Base-by-base conservation (phyloP, 2,113 vertebrate genomes). In the Calyptommatus sinebrachiatus region DNA sequence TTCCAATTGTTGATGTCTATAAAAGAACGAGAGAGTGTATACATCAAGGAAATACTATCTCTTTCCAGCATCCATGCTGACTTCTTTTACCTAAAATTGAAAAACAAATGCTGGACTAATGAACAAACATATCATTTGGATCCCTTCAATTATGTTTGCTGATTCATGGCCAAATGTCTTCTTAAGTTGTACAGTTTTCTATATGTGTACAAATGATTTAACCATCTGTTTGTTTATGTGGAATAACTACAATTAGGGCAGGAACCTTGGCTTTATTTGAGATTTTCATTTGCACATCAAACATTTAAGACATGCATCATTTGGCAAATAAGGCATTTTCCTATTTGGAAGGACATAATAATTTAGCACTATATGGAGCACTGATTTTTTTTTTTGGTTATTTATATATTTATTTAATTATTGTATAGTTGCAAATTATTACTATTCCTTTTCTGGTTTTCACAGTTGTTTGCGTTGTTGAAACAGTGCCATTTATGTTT, bases 281-380 rank as follows among this genome's bases (percentile, higher is more conserved):
- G 57, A 62, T 24, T 77, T 14, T 62, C 57, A 0, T 14, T 79
- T 65, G 50, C 16, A 79, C 76, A 0, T 0, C 1, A 69, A 69
- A 73, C 26, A 53, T 84, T 5, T 66, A 50, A 9, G 18, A 57
- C 31, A 9, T 0, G 77, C 57, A 63, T 3, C 0, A 0, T 80
- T 84, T 77, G 8, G 28, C 80, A 85, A 21, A 71, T 21, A 61
- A 53, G 71, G 16, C 14, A 35, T 26, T 68, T 80, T 67, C n/a
- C n/a, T 76, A 26, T 76, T 70, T 71, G 60, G 53, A 74, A 28
- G 22, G 31, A 22, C 50, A 81, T 75, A 12, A 69, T 69, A 35
- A 68, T 83, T 63, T 83, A 71, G 77, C 65, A 79, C 76, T 83
- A 78, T 78, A 79, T 70, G 76, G 57, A 79, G 82, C 65, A 75